A percentile compares a stretch with the other conserved stretches of the same genome.
phyloP scores from a whole-genome alignment of 2,113 vertebrate species.

The Sciurus niger region DNA sequence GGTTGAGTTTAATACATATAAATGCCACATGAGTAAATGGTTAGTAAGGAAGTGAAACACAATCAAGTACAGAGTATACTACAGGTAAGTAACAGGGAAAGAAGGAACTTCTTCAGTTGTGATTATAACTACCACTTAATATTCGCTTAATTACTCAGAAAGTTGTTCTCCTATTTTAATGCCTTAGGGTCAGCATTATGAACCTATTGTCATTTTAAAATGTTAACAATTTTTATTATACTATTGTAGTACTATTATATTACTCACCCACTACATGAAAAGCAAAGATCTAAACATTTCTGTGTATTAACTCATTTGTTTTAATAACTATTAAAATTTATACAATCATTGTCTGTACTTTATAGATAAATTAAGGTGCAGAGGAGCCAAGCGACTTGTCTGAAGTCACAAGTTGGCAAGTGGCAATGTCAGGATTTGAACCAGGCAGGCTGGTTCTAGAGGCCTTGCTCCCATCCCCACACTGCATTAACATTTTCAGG shows the following conservation, averaged over 20 bases:
- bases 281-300: not conserved
- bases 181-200: not conserved
- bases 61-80: not conserved
- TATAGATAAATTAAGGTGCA: conserved; percentile 1
- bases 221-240: not conserved
- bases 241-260: not conserved
- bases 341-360: not conserved
- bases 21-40: not conserved
- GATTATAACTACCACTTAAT: not conserved
- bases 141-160: not conserved
- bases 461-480: not conserved
- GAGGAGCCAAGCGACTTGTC: not conserved
- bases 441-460: not conserved
- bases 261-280: not conserved
- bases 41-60: not conserved
- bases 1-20: not conserved
- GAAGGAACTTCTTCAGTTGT: not conserved
- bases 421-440: not conserved
- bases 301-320: not conserved
- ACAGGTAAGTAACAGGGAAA: not conserved
- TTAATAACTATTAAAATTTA: not conserved
- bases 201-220: not conserved
- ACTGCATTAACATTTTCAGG: not conserved
- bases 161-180: not conserved
- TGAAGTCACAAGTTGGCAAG: not conserved